Evolutionary conservation across 2,888 invertebrate species (phyloP).

Genomic region (Poecilus cupreus): DNA sequence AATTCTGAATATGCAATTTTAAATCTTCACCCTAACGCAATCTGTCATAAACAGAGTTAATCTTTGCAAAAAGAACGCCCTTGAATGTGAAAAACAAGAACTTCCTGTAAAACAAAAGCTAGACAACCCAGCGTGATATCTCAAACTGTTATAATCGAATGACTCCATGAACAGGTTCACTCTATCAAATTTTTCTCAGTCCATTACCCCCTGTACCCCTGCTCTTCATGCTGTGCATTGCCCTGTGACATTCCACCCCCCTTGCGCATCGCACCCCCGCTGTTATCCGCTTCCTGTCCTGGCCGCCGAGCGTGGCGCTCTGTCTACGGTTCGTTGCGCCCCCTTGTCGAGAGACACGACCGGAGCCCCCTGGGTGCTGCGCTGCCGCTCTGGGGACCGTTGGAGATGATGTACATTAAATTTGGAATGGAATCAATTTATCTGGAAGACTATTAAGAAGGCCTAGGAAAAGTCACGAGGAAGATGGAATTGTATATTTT

Average conservation of each 20-base stretch:
- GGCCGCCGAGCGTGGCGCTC: conserved; percentile 11
- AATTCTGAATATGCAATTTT: too few species aligned
- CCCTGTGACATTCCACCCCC: not conserved
- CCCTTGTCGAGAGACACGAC: not conserved
- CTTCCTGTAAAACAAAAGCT: not conserved
- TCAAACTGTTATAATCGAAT: conserved; percentile 34
- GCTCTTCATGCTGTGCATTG: not conserved
- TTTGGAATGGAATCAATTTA: conserved; percentile 22
- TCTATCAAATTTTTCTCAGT: conserved; percentile 54
- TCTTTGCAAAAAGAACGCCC: too few species aligned
- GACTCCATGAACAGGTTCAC: conserved; percentile 41
- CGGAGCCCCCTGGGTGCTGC: conserved; percentile 1
- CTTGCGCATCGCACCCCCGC: not conserved
- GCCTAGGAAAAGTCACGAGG: not conserved
- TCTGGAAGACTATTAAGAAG: too few species aligned
- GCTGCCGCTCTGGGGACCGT: not conserved
- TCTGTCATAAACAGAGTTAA: too few species aligned
- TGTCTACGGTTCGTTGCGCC: conserved; percentile 38
- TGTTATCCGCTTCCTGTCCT: not conserved
- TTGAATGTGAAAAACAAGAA: not conserved
- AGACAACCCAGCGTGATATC: not conserved
- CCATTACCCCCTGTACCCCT: conserved; percentile 20
- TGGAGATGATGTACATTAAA: not conserved
- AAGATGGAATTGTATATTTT: too few species aligned
- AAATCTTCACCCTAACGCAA: too few species aligned